These are phyloP conservation scores for Platypus cylindrus DNA, from an alignment of 2,888 invertebrate genomes.

Conservation along the genomic window DNA sequence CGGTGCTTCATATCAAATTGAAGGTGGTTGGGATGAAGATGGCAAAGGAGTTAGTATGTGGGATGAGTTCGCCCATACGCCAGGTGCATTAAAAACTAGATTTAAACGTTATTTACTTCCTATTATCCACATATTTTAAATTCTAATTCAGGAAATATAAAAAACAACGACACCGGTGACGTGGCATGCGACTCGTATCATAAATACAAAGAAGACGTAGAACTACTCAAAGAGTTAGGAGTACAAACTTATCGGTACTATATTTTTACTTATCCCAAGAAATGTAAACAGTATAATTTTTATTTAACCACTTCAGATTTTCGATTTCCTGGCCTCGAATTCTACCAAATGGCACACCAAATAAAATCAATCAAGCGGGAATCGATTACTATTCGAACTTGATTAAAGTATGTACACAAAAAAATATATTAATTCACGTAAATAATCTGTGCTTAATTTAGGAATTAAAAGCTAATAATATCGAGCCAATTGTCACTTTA, in stretches of 20 bases:
- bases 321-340: constrained; percentile 67
- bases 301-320: constrained; percentile 36
- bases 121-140: no score
- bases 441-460: no score
- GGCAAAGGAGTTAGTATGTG: constrained; percentile 37
- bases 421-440: no score
- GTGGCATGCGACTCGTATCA: constrained; percentile 57
- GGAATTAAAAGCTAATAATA: constrained; percentile 20
- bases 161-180: constrained; percentile 39
- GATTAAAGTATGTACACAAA: constrained; percentile 13
- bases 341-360: constrained; percentile 48
- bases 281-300: no score
- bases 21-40: constrained; percentile 27
- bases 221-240: constrained; percentile 41
- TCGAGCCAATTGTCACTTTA: constrained; percentile 45
- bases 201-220: constrained; percentile 45
- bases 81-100: constrained; percentile 1
- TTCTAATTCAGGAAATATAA: constrained; percentile 3
- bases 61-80: constrained; percentile 28
- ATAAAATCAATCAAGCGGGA: constrained; percentile 14
- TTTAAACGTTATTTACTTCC: neutral
- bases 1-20: constrained; percentile 13
- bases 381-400: constrained; percentile 16
- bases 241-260: constrained; percentile 40
- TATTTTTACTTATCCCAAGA: neutral